Conservation (phyloP, 2,797 vertebrate species). For the Neostethus bicornis region DNA sequence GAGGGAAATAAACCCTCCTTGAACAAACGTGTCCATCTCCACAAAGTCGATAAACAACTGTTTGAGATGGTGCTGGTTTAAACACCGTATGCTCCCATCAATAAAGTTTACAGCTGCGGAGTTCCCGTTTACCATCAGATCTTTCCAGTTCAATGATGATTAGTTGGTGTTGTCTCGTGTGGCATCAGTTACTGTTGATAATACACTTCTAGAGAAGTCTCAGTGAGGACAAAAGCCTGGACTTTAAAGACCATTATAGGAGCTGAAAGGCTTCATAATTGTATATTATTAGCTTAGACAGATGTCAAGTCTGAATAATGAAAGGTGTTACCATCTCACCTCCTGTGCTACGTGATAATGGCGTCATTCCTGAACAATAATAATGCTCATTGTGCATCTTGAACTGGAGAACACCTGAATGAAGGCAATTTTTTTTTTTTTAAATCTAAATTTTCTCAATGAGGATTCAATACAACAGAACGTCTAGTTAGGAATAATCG, state of each 20-base stretch:
- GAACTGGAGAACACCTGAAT: background rate
- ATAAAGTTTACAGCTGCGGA: background rate
- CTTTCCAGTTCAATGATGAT: conserved; percentile 10
- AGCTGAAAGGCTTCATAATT: conserved; percentile 54
- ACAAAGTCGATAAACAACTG: background rate
- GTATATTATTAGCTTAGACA: conserved; percentile 49
- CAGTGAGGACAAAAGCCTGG: conserved; percentile 56
- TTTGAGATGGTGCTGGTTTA: background rate
- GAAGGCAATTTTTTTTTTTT: too few relatives aligned
- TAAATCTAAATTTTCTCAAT: background rate
- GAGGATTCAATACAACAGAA: conserved; percentile 4
- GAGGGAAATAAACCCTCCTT: background rate
- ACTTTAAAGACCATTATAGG: conserved; percentile 54
- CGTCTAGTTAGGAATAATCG: too few relatives aligned
- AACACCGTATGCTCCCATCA: background rate
- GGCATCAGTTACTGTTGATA: conserved; percentile 41
- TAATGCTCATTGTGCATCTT: conserved; percentile 10
- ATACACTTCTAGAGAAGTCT: conserved; percentile 41
- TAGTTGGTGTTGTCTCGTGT: conserved; percentile 9
- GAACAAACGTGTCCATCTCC: background rate
- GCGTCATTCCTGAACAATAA: conserved; percentile 26
- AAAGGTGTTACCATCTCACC: conserved; percentile 56
- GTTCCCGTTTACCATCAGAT: conserved; percentile 3
- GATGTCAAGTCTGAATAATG: conserved; percentile 70
- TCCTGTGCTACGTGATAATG: conserved; percentile 23